phyloP scores from a whole-genome alignment of 2,797 vertebrate genomes.

The Enteromius trimaculatus region DNA sequence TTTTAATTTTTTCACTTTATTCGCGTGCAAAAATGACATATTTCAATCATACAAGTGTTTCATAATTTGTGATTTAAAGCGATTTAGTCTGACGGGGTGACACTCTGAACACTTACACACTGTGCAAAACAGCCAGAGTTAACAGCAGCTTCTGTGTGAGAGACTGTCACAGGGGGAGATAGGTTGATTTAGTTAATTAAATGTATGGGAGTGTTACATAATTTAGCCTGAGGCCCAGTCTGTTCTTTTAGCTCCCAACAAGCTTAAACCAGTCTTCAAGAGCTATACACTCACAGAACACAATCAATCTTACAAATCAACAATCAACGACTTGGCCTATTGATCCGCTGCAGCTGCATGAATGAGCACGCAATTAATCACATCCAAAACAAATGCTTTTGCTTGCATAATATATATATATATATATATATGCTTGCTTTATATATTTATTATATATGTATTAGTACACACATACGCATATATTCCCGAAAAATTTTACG shows the following conservation, averaged over 20 bases:
- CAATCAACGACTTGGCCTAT: constrained; percentile 4
- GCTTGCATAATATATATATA: no score
- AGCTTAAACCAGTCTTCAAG: constrained; percentile 58
- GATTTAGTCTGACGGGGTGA: constrained; percentile 11
- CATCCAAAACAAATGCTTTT: no score
- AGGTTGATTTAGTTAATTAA: constrained; percentile 55
- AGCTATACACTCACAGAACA: not conserved
- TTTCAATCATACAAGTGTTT: not conserved
- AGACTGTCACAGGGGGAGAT: constrained; percentile 48
- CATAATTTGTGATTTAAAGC: not conserved
- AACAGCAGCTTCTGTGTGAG: constrained; percentile 30
- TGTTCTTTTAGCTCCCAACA: constrained; percentile 64
- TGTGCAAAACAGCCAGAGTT: not conserved
- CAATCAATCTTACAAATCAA: constrained; percentile 17
- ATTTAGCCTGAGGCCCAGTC: constrained; percentile 58
- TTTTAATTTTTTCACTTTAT: no score
- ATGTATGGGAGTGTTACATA: constrained; percentile 63
- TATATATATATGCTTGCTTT: no score
- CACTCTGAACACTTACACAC: not conserved
- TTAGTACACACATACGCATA: no score
- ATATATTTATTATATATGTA: no score
- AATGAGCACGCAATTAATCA: not conserved
- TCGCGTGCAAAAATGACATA: not conserved
- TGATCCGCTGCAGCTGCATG: constrained; percentile 8
- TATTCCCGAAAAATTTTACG: no score